Evolutionary conservation across 2,888 invertebrate species (phyloP), one percentile per base, ranked within the genome.

Genomic region (Drosophila fungiperda): DNA sequence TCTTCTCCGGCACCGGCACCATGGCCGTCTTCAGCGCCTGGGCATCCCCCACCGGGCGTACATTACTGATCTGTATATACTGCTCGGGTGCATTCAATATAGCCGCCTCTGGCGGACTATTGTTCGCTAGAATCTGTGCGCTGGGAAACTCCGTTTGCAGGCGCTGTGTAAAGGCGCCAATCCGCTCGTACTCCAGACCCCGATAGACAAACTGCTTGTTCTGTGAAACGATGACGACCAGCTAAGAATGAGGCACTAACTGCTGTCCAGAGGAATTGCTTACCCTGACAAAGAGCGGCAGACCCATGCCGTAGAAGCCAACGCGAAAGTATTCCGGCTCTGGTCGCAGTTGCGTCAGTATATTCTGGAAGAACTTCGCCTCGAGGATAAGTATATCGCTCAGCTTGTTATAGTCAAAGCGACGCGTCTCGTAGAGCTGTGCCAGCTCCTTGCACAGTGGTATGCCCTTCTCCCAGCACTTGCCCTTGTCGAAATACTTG

Each of bases 401-500:
- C 20, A 99, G 94, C 70, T 98, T 97, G 58, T 96, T 96, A 92
- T 98, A 99, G 93, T 98, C 97, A 91, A 97, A 98, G 23, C 97
- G 93, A 75, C 96, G 96, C 15, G 95, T 96, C 93, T 99, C 98
- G 92, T 99, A 98, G 1, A 98, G 94, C 15, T 95, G 95, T 0
- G 97, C 97, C 75, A 99, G 93, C 91, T 98, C 98, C 90, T 98
- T 98, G 80, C 98, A 96, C 45, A 99, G 92, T 0, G 98, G 98
- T 42, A 99, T 96, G 1, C 98, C 98, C 93, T 98, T 98, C 92
- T 99, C 99, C 99, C 99, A 99, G 86, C 98, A 97, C 95, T 98
- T 98, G 82, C 99, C 99, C 78, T 97, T 96, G 91, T 99, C 98
- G 90, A 98, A 98, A 92, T 98, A 98, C 89, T 96, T 96, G 62